Evolutionary conservation across 2,888 invertebrate species (phyloP), one percentile per base, ranked within the genome.

Genomic region (Stegophylla sp.): DNA sequence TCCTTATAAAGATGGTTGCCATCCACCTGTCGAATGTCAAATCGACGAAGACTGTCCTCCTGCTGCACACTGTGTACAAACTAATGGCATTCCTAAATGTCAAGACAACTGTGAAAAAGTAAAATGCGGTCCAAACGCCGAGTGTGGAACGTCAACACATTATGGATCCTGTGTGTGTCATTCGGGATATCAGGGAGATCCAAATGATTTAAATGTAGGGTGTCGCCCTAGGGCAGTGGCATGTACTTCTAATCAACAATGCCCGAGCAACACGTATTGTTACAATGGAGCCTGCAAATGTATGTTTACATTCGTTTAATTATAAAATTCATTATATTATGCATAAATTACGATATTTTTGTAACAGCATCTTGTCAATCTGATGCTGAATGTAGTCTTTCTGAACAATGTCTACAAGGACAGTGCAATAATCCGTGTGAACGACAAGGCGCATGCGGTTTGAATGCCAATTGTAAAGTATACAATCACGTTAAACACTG

Each of bases 401-500:
- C 89, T n/a, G 94, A 95, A 86, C 90, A 92, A 85, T 96, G 96
- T 85, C 88, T 91, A 75, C 91, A 91, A 85, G 94, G 94, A 0
- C 94, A 94, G 86, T 95, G 95, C 86, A 87, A 91, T 61, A 91
- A 94, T 87, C 93, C 94, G 23, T 96, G 95, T 85, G 89, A 91
- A 84, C 88, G 91, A 84, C 90, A 91, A 85, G 91, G 90, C 85
- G 89, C 93, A 0, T 96, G 96, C 86, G 96, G 95, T 72, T 90
- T 95, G 85, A 95, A 95, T 86, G 93, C 94, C 20, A 87, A 92
- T 82, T 96, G 96, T 85, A 88, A 88, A 66, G 91, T 92, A 15
- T 88, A 89, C 61, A 91, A 90, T 85, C 94, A 95, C 85, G 88
- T 90, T 17, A 92, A 93, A 85, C 91, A 92, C 85, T 96, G 96